Conservation (phyloP, 2,888 invertebrate species). For the Pachydiplax longipennis region DNA sequence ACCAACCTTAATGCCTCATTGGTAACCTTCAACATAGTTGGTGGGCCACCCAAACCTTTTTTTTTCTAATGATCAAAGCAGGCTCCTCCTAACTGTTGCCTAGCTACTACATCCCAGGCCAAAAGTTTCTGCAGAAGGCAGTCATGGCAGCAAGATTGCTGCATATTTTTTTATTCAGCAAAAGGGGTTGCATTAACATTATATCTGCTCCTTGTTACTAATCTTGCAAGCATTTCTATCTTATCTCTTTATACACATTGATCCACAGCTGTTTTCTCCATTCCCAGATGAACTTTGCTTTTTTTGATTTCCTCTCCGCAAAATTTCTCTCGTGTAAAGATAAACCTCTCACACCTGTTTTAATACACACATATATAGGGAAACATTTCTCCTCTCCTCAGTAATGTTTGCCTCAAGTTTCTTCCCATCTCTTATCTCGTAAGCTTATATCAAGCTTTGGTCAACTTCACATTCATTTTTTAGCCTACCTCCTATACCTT, state of each 20-base stretch:
- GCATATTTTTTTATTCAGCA: conserved; percentile 11
- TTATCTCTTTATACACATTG: conserved; percentile 34
- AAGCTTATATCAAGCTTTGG: neutral
- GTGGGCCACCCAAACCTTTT: conserved; percentile 29
- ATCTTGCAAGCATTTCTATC: conserved; percentile 45
- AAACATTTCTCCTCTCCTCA: conserved; percentile 17
- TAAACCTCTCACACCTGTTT: neutral
- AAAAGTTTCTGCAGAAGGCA: conserved; percentile 42
- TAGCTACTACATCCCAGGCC: conserved; percentile 42
- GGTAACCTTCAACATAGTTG: conserved; percentile 37
- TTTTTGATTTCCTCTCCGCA: neutral
- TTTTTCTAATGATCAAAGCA: conserved; percentile 37
- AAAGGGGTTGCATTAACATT: conserved; percentile 39
- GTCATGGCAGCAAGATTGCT: conserved; percentile 41
- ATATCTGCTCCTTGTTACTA: conserved; percentile 37
- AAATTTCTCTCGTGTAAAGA: neutral
- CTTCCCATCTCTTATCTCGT: neutral
- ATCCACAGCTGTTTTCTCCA: conserved; percentile 21
- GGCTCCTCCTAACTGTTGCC: conserved; percentile 43
- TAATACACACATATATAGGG: neutral
- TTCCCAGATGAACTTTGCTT: neutral
- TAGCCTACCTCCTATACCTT: conserved; percentile 29
- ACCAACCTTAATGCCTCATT: conserved; percentile 24
- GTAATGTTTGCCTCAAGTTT: neutral
- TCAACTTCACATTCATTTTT: conserved; percentile 1